phyloP scores from a whole-genome alignment of 2,888 invertebrate species.

The Druceiella hillmani region DNA sequence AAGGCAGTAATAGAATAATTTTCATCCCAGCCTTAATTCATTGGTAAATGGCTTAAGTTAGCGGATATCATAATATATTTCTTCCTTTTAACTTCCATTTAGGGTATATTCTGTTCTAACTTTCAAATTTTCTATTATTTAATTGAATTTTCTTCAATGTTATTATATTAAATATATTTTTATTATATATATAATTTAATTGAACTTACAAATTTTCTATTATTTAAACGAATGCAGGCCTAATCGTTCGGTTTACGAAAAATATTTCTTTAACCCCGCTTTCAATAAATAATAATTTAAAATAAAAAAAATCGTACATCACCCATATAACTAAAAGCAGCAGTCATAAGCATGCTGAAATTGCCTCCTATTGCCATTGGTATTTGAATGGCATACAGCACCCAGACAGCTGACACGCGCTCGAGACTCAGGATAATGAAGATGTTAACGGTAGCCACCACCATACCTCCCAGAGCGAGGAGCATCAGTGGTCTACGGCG shows the following conservation, averaged over 20 bases:
- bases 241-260: slow-evolving; percentile 24
- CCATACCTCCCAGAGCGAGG: slow-evolving; percentile 51
- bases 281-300: slow-evolving; percentile 44
- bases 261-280: slow-evolving; percentile 63
- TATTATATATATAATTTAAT: no score
- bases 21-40: no score
- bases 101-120: no score
- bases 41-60: no score
- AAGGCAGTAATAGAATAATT: no score
- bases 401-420: slow-evolving; percentile 39
- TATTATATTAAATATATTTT: no score
- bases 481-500: slow-evolving; percentile 53
- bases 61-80: no score
- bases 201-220: no score
- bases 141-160: no score
- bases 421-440: slow-evolving; percentile 42
- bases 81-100: no score
- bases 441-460: slow-evolving; percentile 42
- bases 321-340: slow-evolving; percentile 71
- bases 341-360: slow-evolving; percentile 66
- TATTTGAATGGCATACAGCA: slow-evolving; percentile 45
- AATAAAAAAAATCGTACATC: slow-evolving; percentile 54
- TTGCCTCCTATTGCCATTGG: slow-evolving; percentile 67
- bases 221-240: no score
- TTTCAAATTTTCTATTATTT: neutral